Base-by-base conservation (phyloP, 2,797 vertebrate genomes). In the Heterohyrax brucei region DNA sequence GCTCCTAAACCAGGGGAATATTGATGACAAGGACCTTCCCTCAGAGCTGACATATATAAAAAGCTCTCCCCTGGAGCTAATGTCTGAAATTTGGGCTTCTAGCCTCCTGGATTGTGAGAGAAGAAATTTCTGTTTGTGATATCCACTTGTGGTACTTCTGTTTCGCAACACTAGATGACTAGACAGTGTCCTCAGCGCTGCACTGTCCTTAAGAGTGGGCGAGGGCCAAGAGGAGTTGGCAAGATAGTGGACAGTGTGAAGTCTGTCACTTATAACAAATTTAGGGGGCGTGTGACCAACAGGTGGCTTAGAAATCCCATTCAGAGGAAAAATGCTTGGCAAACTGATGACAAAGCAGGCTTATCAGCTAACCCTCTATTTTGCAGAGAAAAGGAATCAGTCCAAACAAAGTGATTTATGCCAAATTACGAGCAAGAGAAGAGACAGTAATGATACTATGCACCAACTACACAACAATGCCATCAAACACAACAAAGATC, bases 361-460 rank as follows among this genome's bases (percentile, higher is more conserved):
- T 93, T 89, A 88, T 85, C 46, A 53, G 2, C 93, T 48, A 86
- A 48, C 19, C 76, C 56, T 75, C 24, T 0, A 44, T 26, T 30
- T 7, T 62, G 28, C 94, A 96, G 91, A 75, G 88, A 95, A 46
- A 10, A 76, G 64, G 53, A 76, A 28, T 86, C 93, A 62, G 89
- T 87, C 19, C 91, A 98, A n/a, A 77, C 70, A 84, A 92, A 94
- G 79, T 16, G 0, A 53, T 72, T 96, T 95, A 88, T 81, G 10
- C 68, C 72, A 61, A 70, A 70, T 18, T n/a, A 33, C 12, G n/a
- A 12, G 68, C 10, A 70, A 8, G 10, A 16, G 30, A 5, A 21
- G n/a, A 62, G 2, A 50, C 76, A 72, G 22, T 28, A 83, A 82
- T 77, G 56, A 26, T 3, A 19, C 18, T 46, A 75, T 68, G 39